These are phyloP conservation scores for Xylocopa sonorina DNA, from an alignment of 1,140 invertebrate species.

Conservation along the genomic window DNA sequence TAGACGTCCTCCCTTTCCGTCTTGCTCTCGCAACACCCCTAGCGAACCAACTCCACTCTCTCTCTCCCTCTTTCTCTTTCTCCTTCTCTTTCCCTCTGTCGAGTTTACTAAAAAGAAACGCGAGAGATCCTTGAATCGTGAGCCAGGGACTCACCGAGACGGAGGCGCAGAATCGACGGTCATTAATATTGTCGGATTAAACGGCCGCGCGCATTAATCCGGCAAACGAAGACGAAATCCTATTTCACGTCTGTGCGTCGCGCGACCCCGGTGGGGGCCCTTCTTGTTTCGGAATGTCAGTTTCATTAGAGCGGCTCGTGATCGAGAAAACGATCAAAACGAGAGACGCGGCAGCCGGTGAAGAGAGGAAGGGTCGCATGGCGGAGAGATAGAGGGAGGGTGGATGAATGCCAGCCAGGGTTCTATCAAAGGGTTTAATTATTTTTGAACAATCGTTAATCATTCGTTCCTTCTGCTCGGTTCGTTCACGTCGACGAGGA, in stretches of 20 bases:
- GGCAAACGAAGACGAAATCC: conserved; percentile 73
- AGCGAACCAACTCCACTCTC: too few relatives aligned
- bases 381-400: not conserved
- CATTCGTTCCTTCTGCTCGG: conserved; percentile 2
- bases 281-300: conserved; percentile 76
- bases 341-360: conserved; percentile 47
- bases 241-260: conserved; percentile 73
- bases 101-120: conserved; percentile 60
- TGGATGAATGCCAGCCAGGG: conserved; percentile 37
- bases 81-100: conserved; percentile 16
- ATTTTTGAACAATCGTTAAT: conserved; percentile 50
- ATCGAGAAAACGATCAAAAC: conserved; percentile 74
- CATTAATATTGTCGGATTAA: conserved; percentile 82
- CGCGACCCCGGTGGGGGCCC: conserved; percentile 42
- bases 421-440: conserved; percentile 40
- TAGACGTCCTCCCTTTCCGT: conserved; percentile 14
- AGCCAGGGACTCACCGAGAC: conserved; percentile 59
- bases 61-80: too few relatives aligned
- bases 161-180: conserved; percentile 71
- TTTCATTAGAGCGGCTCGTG: conserved; percentile 74
- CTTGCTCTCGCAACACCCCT: not conserved
- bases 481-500: not conserved
- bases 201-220: conserved; percentile 78
- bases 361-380: not conserved
- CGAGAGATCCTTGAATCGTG: conserved; percentile 72